Evolutionary conservation across 2,888 invertebrate species (phyloP), one percentile per base, ranked within the genome.

Genomic region (Scelioninae gen. 2): DNA sequence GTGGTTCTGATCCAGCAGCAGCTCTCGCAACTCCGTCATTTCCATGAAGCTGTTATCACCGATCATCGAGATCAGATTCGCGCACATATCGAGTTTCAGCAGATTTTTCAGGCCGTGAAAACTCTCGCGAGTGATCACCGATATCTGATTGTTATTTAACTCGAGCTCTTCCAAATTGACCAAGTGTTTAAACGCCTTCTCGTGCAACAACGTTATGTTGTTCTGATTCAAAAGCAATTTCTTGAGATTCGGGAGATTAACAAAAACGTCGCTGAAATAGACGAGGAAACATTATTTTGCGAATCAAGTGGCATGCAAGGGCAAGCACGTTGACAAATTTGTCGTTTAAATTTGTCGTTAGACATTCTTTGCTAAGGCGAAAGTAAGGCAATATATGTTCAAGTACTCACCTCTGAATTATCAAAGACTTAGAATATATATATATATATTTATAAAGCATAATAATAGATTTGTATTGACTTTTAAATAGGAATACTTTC

Each of bases 221-320:
- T 98, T 98, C 82, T 93, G 92, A 79, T 95, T 94, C 55, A 98
- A 89, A 75, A 91, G 91, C 37, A 98, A 89, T 74, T 92, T 91
- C 79, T 91, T 90, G 75, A 94, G 86, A 61, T 89, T 89, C 0
- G 94, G 94, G 61, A 94, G 84, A 82, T 93, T 91, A 46, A 90
- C 89, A 84, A 95, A 95, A 0, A 92, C 92, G 79, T 91, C 90
- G 55, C 91, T 85, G 83, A 79, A 70, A 75, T 43, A 70, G 39
- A 67, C 37, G 33, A 28, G 53, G 22, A 0, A 4, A 3, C 11
- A 41, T 55, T 13, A 50, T 13, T 28, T 19, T 50, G 11, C 15
- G n/a, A n/a, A n/a, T n/a, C n/a, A n/a, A n/a, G n/a, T n/a, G n/a
- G n/a, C n/a, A n/a, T n/a, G n/a, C n/a, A n/a, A n/a, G n/a, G n/a